Conservation (phyloP, 2,888 invertebrate genomes). For the Apotomis turbidana region DNA sequence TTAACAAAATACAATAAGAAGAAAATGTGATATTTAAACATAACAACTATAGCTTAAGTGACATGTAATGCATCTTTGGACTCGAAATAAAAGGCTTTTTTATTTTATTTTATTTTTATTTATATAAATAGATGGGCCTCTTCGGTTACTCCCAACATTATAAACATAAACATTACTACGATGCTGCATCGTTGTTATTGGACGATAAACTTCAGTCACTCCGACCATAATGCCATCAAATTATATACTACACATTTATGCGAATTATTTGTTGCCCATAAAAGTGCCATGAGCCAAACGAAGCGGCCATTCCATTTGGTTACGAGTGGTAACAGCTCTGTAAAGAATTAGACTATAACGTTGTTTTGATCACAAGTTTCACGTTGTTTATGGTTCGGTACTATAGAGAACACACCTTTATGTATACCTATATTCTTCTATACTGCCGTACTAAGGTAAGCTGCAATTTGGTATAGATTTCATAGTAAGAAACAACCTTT, state of each 20-base stretch:
- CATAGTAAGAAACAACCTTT: too few species aligned
- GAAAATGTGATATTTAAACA: too few species aligned
- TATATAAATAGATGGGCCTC: too few species aligned
- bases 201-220: constrained; percentile 53
- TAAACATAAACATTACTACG: constrained; percentile 12
- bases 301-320: constrained; percentile 51
- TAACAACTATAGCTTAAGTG: too few species aligned
- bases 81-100: too few species aligned
- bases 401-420: too few species aligned
- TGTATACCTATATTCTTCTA: too few species aligned
- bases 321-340: constrained; percentile 45
- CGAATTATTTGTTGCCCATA: constrained; percentile 53
- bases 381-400: neutral
- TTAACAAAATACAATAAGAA: too few species aligned
- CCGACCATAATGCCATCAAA: constrained; percentile 49
- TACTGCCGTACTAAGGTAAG: too few species aligned
- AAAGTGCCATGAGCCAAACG: constrained; percentile 50
- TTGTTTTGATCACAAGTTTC: constrained; percentile 17
- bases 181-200: constrained; percentile 49
- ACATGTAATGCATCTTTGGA: too few species aligned
- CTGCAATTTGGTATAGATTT: too few species aligned
- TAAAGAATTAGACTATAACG: constrained; percentile 23
- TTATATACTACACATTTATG: constrained; percentile 48
- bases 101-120: too few species aligned
- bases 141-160: neutral